Evolutionary conservation across 2,888 invertebrate genomes (phyloP).

Genomic region (Tipula unca): DNA sequence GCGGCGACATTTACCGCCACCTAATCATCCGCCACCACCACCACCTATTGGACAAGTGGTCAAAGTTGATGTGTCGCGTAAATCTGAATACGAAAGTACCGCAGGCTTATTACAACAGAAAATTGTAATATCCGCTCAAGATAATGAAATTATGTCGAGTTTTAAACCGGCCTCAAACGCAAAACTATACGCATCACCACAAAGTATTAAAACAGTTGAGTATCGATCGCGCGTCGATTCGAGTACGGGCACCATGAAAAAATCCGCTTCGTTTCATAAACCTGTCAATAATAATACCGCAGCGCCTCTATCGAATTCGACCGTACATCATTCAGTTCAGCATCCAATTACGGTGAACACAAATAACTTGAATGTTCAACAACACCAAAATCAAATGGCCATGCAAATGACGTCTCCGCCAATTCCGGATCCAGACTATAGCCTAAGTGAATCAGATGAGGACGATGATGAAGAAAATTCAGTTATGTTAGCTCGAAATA

Average conservation of each 20-base stretch:
- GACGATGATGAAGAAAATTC: conserved; percentile 58
- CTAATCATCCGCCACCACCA: conserved; percentile 75
- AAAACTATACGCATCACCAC: conserved; percentile 82
- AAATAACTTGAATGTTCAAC: conserved; percentile 22
- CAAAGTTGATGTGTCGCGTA: conserved; percentile 53
- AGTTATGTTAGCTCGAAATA: conserved; percentile 41
- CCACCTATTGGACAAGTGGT: conserved; percentile 62
- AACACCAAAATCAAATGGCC: conserved; percentile 19
- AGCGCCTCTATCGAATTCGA: neutral
- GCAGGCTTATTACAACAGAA: conserved; percentile 37
- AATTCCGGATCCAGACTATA: conserved; percentile 89
- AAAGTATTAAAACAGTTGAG: conserved; percentile 68
- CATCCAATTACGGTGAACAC: conserved; percentile 24
- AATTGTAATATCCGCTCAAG: conserved; percentile 33
- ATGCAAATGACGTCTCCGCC: conserved; percentile 50
- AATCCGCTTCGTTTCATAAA: conserved; percentile 23
- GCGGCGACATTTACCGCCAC: conserved; percentile 58
- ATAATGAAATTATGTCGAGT: conserved; percentile 61
- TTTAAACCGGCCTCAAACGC: conserved; percentile 82
- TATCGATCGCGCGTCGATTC: conserved; percentile 47
- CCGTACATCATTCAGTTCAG: conserved; percentile 20
- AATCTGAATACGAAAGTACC: conserved; percentile 44
- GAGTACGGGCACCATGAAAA: conserved; percentile 31
- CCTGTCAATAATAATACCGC: neutral
- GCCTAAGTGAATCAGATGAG: conserved; percentile 77